A percentile compares a stretch with the other conserved stretches of the same genome.
phyloP scores from a whole-genome alignment of 30 jellyfish, hydroid and myxozoan genomes.

The Sanderia malayensis region DNA sequence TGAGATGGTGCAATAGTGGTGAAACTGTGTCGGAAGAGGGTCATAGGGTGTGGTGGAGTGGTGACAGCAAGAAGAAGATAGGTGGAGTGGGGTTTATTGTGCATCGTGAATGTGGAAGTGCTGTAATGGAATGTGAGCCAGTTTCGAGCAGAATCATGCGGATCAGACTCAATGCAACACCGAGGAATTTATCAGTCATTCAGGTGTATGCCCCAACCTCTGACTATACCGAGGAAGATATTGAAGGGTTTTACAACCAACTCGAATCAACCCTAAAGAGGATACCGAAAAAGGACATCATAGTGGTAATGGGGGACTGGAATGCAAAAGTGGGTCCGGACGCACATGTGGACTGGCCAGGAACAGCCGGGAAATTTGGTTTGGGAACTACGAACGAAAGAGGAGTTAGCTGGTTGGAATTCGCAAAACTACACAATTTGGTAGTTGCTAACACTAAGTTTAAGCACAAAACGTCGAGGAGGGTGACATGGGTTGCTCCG shows the following conservation, averaged over 20 bases:
- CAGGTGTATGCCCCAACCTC: slow-evolving; percentile 61
- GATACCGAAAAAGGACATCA: slow-evolving; percentile 46
- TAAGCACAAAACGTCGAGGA: background rate
- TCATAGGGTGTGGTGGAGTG: slow-evolving; percentile 53
- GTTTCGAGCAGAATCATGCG: no score
- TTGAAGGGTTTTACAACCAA: slow-evolving; percentile 38
- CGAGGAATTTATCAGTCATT: slow-evolving; percentile 29
- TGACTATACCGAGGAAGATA: slow-evolving; percentile 29
- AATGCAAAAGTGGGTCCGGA: slow-evolving; percentile 40
- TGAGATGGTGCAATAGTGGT: no score
- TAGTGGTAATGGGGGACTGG: slow-evolving; percentile 51
- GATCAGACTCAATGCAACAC: slow-evolving; percentile 21
- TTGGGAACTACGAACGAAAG: slow-evolving; percentile 39
- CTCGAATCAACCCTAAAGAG: slow-evolving; percentile 26
- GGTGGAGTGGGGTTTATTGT: slow-evolving; percentile 45
- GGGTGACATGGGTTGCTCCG: no score
- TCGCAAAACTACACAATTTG: slow-evolving; percentile 29
- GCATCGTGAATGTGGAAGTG: slow-evolving; percentile 16
- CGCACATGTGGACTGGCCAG: no score
- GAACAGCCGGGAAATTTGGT: slow-evolving; percentile 51
- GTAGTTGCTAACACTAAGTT: no score
- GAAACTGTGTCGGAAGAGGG: no score
- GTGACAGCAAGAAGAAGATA: slow-evolving; percentile 15
- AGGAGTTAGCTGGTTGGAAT: slow-evolving; percentile 18
- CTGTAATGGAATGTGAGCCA: slow-evolving; percentile 37